phyloP scores from a whole-genome alignment of 1,140 invertebrate genomes.

The Drosophila kohkoa region DNA sequence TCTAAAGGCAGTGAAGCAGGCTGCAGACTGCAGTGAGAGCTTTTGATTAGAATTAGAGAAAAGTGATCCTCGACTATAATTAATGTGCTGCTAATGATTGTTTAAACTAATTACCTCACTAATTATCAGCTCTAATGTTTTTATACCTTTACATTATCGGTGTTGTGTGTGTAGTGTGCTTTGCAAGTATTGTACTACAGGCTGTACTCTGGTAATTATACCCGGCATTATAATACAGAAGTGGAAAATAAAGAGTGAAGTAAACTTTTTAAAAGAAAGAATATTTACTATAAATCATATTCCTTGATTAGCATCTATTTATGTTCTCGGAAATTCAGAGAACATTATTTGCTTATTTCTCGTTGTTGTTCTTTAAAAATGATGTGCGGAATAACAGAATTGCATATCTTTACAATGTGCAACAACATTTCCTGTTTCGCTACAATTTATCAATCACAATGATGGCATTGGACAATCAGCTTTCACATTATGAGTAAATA shows the following conservation, averaged over 20 bases:
- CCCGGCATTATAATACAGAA: too few species aligned
- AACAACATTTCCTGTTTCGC: conserved; percentile 62
- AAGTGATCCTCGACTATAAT: neutral
- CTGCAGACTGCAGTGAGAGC: conserved; percentile 10
- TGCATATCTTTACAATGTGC: conserved; percentile 3
- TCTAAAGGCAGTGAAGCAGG: conserved; percentile 2
- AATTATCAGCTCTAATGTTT: conserved; percentile 29
- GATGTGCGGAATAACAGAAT: neutral
- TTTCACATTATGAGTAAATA: neutral
- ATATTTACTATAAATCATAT: too few species aligned
- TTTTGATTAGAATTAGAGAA: neutral
- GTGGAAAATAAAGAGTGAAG: too few species aligned
- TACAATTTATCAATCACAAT: conserved; percentile 52
- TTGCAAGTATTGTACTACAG: conserved; percentile 47
- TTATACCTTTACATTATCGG: conserved; percentile 35
- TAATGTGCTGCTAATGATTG: conserved; percentile 8
- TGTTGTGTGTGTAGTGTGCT: conserved; percentile 49
- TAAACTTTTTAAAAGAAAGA: too few species aligned
- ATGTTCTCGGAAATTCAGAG: too few species aligned
- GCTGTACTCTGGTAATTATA: conserved; percentile 61
- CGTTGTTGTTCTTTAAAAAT: neutral
- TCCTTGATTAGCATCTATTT: too few species aligned
- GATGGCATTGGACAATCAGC: conserved; percentile 39
- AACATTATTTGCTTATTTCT: neutral
- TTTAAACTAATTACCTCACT: conserved; percentile 1